Evolutionary conservation across 2,797 vertebrate species (phyloP), one percentile per base, ranked within the genome.

Genomic region (Sebastes matsubarae): DNA sequence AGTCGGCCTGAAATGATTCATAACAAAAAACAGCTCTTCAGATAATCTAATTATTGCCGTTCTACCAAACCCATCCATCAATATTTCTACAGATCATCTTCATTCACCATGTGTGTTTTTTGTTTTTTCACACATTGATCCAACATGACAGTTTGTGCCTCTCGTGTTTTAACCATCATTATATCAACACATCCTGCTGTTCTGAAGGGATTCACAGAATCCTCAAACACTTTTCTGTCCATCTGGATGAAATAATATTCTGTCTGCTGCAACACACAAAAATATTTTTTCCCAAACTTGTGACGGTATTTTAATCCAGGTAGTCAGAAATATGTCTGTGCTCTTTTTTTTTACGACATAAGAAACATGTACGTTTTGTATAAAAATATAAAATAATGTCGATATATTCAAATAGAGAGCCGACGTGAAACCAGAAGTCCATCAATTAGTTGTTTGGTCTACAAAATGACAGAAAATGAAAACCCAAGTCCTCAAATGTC

Each of bases 31-130:
- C 46, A 72, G 30, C 65, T 60, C 25, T 18, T n/a, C 5, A 8
- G 13, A 30, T 25, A 1, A 18, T 74, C 68, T 10, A 55, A 85
- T 87, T 85, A 92, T 88, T 91, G 88, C 91, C 79, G 8, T 52
- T 54, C 22, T 34, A 60, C 58, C 22, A n/a, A 38, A 50, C 50
- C 9, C 18, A 46, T 8, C 63, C 16, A 1, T 50, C 36, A 12
- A 25, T 4, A 10, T 65, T 34, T 27, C 38, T 46, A 46, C 14
- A 46, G 38, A 7, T 29, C 46, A 14, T 11, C 18, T 46, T 46
- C 38, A 46, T 46, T 46, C 42, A 46, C 42, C 14, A 7, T 46
- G 42, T 46, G 42, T 46, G 6, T 46, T 46, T 16, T 32, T 16
- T 1, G 1, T 46, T 46, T 46, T 46, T 16, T 46, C 38, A 46